Base-by-base conservation (phyloP, 2,888 invertebrate species). In the Synergus laeviventris region DNA sequence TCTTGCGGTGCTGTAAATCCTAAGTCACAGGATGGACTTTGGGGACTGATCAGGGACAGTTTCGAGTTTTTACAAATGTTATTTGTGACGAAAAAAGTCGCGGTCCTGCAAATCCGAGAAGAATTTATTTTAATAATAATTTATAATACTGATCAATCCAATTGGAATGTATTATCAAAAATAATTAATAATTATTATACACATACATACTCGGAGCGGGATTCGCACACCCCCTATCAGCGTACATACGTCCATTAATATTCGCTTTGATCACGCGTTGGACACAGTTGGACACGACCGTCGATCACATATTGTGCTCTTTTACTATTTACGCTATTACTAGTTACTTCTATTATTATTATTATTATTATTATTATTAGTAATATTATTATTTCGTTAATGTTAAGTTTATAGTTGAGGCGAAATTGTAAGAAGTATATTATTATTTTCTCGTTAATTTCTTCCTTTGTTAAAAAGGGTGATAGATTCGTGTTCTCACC, bases 201-300 rank as follows among this genome's bases (percentile, higher is more conserved):
- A 18, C 16, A 61, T 36, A 60, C 31, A 18, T 62, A 64, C 18
- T 42, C 42, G 16, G 21, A 42, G 64, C 42, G 42, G 21, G 42
- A 42, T 64, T 39, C 42, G 64, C 42, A 42, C 64, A 64, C 21
- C 64, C 64, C 42, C 64, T 64, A 64, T 64, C 64, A 64, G 42
- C 14, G 16, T 24, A 42, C 21, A 64, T 24, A 64, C 64, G 64
- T 64, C 42, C 64, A 64, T 42, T 64, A 42, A 42, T 42, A 24
- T 64, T 42, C 8, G 42, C 24, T 42, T 64, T 64, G 42, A 16
- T 64, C 42, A 42, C 42, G 42, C 16, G 16, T 64, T 64, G 12
- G 14, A 64, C 14, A 64, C 64, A 64, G 16, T 64, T 64, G 12
- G 8, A 64, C 14, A 64, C 64, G 39, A 64, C 21, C 64, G 8